These are phyloP conservation scores for Latrodectus geometricus DNA, from an alignment of 1,140 invertebrate species.

Conservation along the genomic window DNA sequence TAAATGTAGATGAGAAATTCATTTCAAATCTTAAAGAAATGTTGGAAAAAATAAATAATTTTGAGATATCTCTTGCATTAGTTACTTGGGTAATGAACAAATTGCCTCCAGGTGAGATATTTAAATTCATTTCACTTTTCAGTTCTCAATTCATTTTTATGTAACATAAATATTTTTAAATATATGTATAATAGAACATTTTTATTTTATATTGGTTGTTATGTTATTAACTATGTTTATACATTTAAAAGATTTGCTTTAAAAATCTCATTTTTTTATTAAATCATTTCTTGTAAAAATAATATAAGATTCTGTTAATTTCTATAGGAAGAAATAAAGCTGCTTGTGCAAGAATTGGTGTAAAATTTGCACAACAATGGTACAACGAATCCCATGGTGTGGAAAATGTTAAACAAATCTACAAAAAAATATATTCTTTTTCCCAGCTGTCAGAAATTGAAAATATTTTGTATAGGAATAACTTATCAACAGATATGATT, in stretches of 20 bases:
- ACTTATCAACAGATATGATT: neutral
- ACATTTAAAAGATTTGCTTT: no score
- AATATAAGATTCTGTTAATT: neutral
- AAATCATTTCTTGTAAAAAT: no score
- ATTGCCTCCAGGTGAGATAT: conserved; percentile 18
- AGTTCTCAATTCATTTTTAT: neutral
- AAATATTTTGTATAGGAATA: conserved; percentile 8
- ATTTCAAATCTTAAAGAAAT: conserved; percentile 6
- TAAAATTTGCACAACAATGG: conserved; percentile 8
- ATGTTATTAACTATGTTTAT: no score
- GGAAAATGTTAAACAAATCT: neutral
- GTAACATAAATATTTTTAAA: neutral
- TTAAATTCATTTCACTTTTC: neutral
- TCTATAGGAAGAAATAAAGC: conserved; percentile 30
- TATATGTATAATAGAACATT: no score
- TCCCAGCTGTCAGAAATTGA: conserved; percentile 4
- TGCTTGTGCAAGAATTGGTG: conserved; percentile 4
- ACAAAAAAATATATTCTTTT: conserved; percentile 2
- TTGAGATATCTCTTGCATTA: conserved; percentile 4
- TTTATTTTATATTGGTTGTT: no score
- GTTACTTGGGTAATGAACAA: conserved; percentile 11
- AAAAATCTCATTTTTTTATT: no score
- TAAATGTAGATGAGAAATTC: conserved; percentile 11
- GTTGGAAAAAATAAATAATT: conserved; percentile 2
- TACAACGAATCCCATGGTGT: neutral